Conservation (phyloP, 2,888 invertebrate genomes). For the Pachymerium ferrugineum region DNA sequence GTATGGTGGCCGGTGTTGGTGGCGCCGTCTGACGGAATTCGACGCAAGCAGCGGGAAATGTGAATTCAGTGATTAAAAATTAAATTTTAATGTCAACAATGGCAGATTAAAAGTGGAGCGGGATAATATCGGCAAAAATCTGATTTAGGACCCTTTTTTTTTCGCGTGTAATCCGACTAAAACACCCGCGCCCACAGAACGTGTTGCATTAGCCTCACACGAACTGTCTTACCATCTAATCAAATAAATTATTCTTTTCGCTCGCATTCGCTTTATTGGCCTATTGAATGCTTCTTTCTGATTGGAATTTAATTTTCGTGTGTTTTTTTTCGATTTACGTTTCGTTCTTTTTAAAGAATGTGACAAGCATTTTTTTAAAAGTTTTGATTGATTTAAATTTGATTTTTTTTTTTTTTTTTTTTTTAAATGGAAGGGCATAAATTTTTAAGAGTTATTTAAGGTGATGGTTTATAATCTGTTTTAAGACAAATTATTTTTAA, state of each 20-base stretch:
- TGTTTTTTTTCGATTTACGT: conserved; percentile 22
- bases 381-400: not conserved
- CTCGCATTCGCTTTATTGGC: not conserved
- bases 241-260: not conserved
- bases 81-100: conserved; percentile 32
- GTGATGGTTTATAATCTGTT: not conserved
- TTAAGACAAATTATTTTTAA: not conserved
- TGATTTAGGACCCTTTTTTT: conserved; percentile 11
- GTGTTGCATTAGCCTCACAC: not conserved
- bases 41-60: conserved; percentile 6
- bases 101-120: conserved; percentile 30
- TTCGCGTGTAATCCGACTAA: conserved; percentile 28
- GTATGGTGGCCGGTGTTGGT: conserved; percentile 11
- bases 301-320: not conserved
- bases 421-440: conserved; percentile 40
- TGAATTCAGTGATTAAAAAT: conserved; percentile 32
- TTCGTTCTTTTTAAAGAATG: too few relatives aligned
- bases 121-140: conserved; percentile 28
- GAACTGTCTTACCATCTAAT: not conserved
- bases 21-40: conserved; percentile 28
- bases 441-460: not conserved
- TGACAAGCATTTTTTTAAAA: too few relatives aligned
- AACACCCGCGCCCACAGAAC: not conserved
- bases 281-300: not conserved
- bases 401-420: conserved; percentile 31